Conservation (phyloP, 2,113 vertebrate species). For the Narcine bancroftii region DNA sequence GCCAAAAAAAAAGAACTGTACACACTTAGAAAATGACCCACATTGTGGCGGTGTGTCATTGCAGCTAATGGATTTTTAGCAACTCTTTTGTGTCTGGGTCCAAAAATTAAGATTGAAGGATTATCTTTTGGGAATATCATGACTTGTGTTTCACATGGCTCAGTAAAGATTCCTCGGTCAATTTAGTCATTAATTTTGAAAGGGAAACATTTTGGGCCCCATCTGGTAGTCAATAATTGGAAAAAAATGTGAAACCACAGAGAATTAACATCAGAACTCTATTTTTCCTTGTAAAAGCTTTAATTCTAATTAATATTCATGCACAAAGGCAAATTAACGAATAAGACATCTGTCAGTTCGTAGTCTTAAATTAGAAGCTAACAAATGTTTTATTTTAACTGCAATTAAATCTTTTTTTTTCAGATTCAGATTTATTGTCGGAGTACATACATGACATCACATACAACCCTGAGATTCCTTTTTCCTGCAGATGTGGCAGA, state of each 20-base stretch:
- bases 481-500: too few relatives aligned
- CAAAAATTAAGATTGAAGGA: not conserved
- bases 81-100: not conserved
- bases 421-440: not conserved
- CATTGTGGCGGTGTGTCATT: not conserved
- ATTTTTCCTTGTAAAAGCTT: not conserved
- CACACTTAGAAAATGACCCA: conserved; percentile 2
- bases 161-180: not conserved
- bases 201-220: not conserved
- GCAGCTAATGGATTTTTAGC: not conserved
- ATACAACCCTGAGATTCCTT: too few relatives aligned
- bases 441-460: too few relatives aligned
- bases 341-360: not conserved
- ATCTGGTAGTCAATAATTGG: not conserved
- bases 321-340: not conserved
- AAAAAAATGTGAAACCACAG: not conserved
- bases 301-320: conserved; percentile 5
- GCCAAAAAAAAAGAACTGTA: too few relatives aligned
- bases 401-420: not conserved
- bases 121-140: not conserved
- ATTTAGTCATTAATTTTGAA: conserved; percentile 2
- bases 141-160: not conserved
- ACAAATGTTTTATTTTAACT: not conserved
- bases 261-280: conserved; percentile 9
- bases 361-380: not conserved